Base-by-base conservation (phyloP, 2,113 vertebrate genomes). In the Sander vitreus region DNA sequence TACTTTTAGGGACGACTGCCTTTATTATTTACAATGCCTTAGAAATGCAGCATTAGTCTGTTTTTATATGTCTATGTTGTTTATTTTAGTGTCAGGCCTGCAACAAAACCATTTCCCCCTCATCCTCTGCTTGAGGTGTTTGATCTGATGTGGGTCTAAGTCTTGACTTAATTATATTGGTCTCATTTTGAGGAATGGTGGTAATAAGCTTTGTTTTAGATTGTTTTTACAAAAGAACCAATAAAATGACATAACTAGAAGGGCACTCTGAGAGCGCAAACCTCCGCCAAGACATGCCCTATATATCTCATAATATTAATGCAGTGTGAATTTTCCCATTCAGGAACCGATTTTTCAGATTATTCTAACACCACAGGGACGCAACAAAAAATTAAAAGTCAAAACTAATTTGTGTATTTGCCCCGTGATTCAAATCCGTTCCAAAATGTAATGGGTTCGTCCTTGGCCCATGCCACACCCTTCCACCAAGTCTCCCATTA, bases 21-120 rank as follows among this genome's bases (percentile, higher is more conserved):
- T 91, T 80, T 55, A 57, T 86, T 82, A 51, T 78, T 83, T 62
- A 65, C 48, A n/a, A 55, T 27, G 21, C 59, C 50, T 23, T 53
- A 73, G 77, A 76, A 68, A 43, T 36, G 48, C n/a, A 45, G 33
- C 21, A 19, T 58, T 70, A 13, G 23, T 78, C 19, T 59, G 4
- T 63, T 55, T 76, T 2, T 16, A 2, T 7, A 4, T 47, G 36
- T 54, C 51, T 54, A n/a, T 36, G 14, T 51, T 15, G 23, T 54
- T 73, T 14, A 15, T 66, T 27, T 55, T 2, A 48, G 33, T 59
- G 15, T 76, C 36, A 33, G 27, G 21, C 55, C 23, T 70, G 53
- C 48, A 62, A 27, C 53, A 23, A 79, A 82, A 27, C 7, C 23
- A 18, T 16, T n/a, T 48, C 3, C 7, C 0, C 0, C 18, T 62